Base-by-base conservation (phyloP, 2,113 vertebrate genomes). In the Ictidomys tridecemlineatus region DNA sequence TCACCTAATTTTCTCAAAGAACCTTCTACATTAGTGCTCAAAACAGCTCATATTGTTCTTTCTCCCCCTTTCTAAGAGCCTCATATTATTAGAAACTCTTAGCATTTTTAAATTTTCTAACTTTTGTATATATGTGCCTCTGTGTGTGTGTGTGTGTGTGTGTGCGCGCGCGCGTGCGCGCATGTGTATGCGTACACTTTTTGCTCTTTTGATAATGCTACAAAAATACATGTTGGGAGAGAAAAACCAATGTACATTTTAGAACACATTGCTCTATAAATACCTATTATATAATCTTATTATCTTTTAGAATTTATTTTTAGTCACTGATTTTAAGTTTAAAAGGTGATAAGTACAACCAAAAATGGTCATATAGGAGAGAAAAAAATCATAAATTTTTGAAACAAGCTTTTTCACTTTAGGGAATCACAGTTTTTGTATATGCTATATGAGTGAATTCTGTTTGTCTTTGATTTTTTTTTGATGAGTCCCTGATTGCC, bases 161-260 rank as follows among this genome's bases (percentile, higher is more conserved):
- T 48, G 3, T 84, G 24, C 17, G 28, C 30, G 22, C 51, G 20
- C 1, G 8, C 2, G 10, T 1, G 45, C 45, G 1, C 8, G 1
- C 8, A 1, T 8, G 0, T 45, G 45, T 8, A 45, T 8, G 1
- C 8, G 1, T 45, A 9, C 8, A 1, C 45, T 72, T 20, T 85
- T 34, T 67, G 24, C 8, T 42, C 9, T 61, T 82, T 72, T 22
- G 34, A 45, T 13, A n/a, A 28, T 93, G 5, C 32, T 84, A 45
- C 1, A 69, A 72, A 82, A 61, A 86, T 20, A 77, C 4, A 77
- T 26, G 9, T 37, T 77, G 22, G 0, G 1, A 82, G 32, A 74
- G 5, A 61, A 42, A 92, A 67, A 28, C 22, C 32, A 61, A 34
- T 14, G 1, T 48, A 22, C 18, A 72, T 67, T 85, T 89, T 61